Base-by-base conservation (phyloP, 2,888 invertebrate species). In the Zootermopsis nevadensis region DNA sequence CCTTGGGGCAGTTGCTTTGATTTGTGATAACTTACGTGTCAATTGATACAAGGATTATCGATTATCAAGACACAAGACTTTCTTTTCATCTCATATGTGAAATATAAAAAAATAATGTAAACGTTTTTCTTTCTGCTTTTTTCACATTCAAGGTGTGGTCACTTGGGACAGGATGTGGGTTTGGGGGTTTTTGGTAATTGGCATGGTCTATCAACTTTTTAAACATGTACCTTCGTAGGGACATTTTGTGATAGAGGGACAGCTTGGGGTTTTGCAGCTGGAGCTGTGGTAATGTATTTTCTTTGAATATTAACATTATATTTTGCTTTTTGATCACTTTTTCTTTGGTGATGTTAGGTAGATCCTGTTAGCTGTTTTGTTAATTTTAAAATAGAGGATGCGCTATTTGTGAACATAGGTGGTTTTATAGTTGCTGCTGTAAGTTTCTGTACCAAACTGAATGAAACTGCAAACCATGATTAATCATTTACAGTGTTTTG, bases 101-200 rank as follows among this genome's bases (percentile, higher is more conserved):
- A n/a, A 27, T 27, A 27, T 60, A n/a, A 1, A 12, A 60, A 60
- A 60, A 12, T n/a, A 27, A n/a, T 60, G n/a, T n/a, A 60, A n/a
- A n/a, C n/a, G 7, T 4, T 27, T 60, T 60, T 60, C 8, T 0
- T 53, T 53, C n/a, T 60, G 10, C n/a, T 7, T n/a, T 30, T 38
- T 8, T 38, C 12, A 42, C 74, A 27, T 69, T 30, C 33, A 74
- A 7, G 74, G 24, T 38, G 10, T 24, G 35, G 74, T 38, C 15
- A 8, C 22, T 22, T 74, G 74, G 74, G 74, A 38, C n/a, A 38
- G 74, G 74, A 74, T 74, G 6, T 35, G 74, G 74, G 74, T 38
- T 38, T 69, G 69, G 69, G 74, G 38, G n/a, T 74, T 1, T n/a
- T 74, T 22, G 69, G 69, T 60, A 60, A 27, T 60, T 27, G 60